phyloP scores from a whole-genome alignment of 2,797 vertebrate species.

The Clamator glandarius region DNA sequence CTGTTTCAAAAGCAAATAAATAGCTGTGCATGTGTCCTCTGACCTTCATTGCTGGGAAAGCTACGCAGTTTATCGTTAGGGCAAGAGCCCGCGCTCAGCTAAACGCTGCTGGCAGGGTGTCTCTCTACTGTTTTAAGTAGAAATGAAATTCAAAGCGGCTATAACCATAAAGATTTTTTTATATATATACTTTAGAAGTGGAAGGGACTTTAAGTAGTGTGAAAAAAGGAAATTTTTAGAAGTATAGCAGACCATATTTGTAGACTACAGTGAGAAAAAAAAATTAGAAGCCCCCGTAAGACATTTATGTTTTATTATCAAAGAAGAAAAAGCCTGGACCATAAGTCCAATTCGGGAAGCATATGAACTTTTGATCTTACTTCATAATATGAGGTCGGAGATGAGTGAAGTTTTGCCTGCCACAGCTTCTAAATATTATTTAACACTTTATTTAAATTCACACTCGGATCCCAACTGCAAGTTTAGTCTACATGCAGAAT shows the following conservation, averaged over 20 bases:
- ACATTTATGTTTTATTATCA: not conserved
- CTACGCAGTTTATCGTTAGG: slow-evolving; percentile 59
- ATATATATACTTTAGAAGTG: not conserved
- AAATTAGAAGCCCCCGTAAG: not conserved
- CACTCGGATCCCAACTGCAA: not conserved
- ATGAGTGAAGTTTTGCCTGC: not conserved
- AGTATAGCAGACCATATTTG: not conserved
- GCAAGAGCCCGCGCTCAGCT: slow-evolving; percentile 20
- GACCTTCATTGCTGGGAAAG: slow-evolving; percentile 77
- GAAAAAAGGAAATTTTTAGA: not conserved
- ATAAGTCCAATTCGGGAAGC: not conserved
- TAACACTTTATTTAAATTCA: not conserved
- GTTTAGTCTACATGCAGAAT: not conserved
- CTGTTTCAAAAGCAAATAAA: slow-evolving; percentile 81
- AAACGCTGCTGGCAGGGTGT: not conserved
- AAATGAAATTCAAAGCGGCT: not conserved
- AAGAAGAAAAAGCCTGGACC: not conserved
- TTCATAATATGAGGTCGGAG: not conserved
- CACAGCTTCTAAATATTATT: not conserved
- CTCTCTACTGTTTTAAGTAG: not conserved
- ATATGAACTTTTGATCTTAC: not conserved
- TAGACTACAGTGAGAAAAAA: not conserved
- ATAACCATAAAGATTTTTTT: not conserved
- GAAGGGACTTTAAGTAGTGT: not conserved
- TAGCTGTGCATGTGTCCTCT: slow-evolving; percentile 72